Base-by-base conservation (phyloP, 2,113 vertebrate species). In the zebrafish (Danio rerio) region DNA sequence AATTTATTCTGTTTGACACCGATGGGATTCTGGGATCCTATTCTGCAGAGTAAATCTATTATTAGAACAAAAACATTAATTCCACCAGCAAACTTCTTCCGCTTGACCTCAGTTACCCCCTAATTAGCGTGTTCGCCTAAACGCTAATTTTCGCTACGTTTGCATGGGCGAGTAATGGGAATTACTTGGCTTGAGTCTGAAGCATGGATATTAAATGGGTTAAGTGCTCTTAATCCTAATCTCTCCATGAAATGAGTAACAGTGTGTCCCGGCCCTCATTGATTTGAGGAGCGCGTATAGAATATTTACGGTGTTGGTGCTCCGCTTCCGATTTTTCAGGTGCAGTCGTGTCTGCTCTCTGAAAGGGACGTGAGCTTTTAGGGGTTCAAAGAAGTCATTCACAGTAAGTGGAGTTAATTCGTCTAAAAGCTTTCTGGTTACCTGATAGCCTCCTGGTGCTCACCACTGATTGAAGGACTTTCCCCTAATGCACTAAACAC, bases 191-290 rank as follows among this genome's bases (percentile, higher is more conserved):
- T 70, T 52, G 73, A 49, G 50, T 63, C 80, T 85, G 52, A 77
- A 82, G 84, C 55, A 76, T 47, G 83, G 79, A 65, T 20, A 70
- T 50, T 81, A 82, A 82, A 8, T 81, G 86, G 82, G 77, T 75
- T 75, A 87, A 86, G 69, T 85, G 68, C 81, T 71, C 81, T 72
- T 88, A 88, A 90, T 91, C 84, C 86, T 89, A 85, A 88, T 91
- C 82, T 89, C 82, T 88, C 89, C 82, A 82, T 91, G 69, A 89
- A 83, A 90, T 89, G 82, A 85, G 62, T 82, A 66, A 45, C 72
- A 21, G 84, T 86, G 18, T 87, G 31, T 89, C 83, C 82, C 47
- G 62, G 13, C 69, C 70, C 87, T 81, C 82, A 9, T 76, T 72
- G 77, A 15, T 45, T 56, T 55, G 77, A 83, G 86, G 21, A 59